Evolutionary conservation across 2,797 vertebrate species (phyloP).

Genomic region (Phylloscopus collybita): DNA sequence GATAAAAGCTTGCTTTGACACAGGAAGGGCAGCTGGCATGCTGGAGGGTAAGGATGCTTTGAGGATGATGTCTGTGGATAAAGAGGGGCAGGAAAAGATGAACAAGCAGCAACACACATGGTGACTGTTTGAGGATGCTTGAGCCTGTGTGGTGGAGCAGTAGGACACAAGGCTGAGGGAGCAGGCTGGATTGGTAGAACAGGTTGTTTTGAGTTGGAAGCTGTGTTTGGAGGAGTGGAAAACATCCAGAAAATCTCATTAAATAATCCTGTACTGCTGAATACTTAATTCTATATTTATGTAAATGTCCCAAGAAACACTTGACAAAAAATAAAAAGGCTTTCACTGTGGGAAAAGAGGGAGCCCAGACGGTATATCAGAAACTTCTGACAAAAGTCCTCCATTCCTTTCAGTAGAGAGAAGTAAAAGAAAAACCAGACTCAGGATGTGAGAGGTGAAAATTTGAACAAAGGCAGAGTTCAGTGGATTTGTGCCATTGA

Average conservation of each 20-base stretch:
- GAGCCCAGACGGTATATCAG: background rate
- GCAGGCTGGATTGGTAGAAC: background rate
- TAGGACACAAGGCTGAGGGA: background rate
- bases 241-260: background rate
- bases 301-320: background rate
- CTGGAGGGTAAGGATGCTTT: too few species aligned
- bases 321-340: background rate
- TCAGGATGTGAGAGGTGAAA: background rate
- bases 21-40: background rate
- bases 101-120: background rate
- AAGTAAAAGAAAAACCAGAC: background rate
- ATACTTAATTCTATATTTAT: background rate
- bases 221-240: background rate
- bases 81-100: background rate
- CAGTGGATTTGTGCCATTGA: background rate
- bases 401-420: background rate
- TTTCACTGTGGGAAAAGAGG: background rate
- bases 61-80: background rate
- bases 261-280: background rate
- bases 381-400: background rate
- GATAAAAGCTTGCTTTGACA: background rate
- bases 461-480: background rate
- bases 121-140: background rate
- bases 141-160: background rate
- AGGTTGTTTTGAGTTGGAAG: background rate